Base-by-base conservation (phyloP, 1,140 invertebrate genomes). In the Phymorhynchus buccinoides region DNA sequence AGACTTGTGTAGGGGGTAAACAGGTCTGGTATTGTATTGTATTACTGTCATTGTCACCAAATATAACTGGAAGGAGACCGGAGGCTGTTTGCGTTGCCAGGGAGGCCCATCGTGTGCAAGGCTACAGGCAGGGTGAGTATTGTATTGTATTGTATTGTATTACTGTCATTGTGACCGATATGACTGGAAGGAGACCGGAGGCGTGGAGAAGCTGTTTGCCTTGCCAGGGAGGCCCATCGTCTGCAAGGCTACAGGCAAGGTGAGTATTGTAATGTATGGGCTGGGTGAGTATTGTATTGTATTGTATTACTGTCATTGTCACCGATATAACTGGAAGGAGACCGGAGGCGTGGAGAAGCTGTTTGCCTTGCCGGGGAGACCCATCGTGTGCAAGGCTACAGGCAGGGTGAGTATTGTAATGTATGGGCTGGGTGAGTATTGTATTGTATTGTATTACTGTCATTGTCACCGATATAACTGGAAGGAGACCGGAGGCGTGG, bases 51-150 rank as follows among this genome's bases (percentile, higher is more conserved):
- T n/a, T n/a, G n/a, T n/a, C n/a, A n/a, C n/a, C n/a, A n/a, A n/a
- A n/a, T n/a, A n/a, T n/a, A n/a, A 99, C 91, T 99, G 98, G 97
- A 99, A 99, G 92, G 98, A 99, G 94, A 99, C 97, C 0, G 98
- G 93, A 99, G 99, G 93, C 93, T 99, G 0, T 99, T 99, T 94
- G 96, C 97, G 14, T 92, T 99, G n/a, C 97, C 98, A 22, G 98
- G 93, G 52, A 94, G 97, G 89, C 95, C 96, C 0, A 97, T 99
- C 89, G 96, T 97, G 3, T 97, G 97, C 0, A 95, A 96, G 91
- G 94, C 95, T 1, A 93, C 98, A 68, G 96, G 96, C 88, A 97
- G 96, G 95, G 96, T 97, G 93, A 91, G 86, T 84, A 14, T 62
- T 56, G n/a, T n/a, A n/a, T n/a, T n/a, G n/a, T n/a, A n/a, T n/a